These are phyloP conservation scores for Campoplex nolae DNA, from an alignment of 2,888 invertebrate genomes.

Conservation along the genomic window DNA sequence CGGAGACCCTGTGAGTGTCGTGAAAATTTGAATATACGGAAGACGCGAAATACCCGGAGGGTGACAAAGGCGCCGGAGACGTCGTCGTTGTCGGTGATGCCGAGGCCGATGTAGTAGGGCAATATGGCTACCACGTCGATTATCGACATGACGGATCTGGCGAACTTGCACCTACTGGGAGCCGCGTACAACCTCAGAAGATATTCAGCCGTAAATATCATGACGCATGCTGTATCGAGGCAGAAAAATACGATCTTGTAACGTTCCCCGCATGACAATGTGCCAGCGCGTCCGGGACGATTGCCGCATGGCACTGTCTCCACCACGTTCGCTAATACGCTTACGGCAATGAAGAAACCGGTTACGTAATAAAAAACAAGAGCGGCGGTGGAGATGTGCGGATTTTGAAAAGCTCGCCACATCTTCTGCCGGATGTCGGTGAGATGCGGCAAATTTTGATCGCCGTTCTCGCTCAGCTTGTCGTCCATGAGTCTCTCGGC, in stretches of 20 bases:
- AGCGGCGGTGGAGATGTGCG: constrained; percentile 99
- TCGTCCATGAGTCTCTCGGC: constrained; percentile 99
- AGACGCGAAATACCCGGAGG: constrained; percentile 99
- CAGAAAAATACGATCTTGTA: constrained; percentile 99
- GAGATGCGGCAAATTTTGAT: constrained; percentile 94
- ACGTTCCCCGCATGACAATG: constrained; percentile 97
- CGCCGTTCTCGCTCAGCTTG: constrained; percentile 96
- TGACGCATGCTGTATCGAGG: constrained; percentile 99
- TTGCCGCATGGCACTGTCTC: constrained; percentile 98
- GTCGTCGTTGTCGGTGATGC: constrained; percentile 99
- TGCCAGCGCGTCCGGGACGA: constrained; percentile 94
- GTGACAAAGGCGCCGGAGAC: constrained; percentile 99
- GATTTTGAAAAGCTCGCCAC: constrained; percentile 99
- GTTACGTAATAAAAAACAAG: constrained; percentile 99
- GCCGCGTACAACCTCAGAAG: constrained; percentile 97
- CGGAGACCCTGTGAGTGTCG: constrained; percentile 99
- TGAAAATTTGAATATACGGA: constrained; percentile 99
- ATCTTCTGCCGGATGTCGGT: constrained; percentile 97
- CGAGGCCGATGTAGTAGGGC: constrained; percentile 99
- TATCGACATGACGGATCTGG: constrained; percentile 99
- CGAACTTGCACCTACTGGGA: constrained; percentile 99
- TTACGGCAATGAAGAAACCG: constrained; percentile 99
- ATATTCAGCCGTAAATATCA: constrained; percentile 99
- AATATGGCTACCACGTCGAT: constrained; percentile 99
- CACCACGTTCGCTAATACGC: constrained; percentile 99